Percentiles rank a stretch among this genome's conserved stretches.
Conservation (phyloP, 2,113 vertebrate genomes). For the Rutilus rutilus region DNA sequence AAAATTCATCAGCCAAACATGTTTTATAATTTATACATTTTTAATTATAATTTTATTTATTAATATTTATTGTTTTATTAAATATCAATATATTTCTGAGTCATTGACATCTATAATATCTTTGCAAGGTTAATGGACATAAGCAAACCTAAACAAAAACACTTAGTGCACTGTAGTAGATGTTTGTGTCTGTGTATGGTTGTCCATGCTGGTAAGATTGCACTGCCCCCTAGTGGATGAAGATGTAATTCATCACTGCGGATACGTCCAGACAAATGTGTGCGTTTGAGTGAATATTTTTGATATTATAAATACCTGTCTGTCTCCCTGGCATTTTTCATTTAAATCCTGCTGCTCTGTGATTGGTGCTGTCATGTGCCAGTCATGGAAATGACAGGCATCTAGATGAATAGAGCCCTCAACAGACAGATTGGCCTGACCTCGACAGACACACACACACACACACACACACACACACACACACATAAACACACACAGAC, state of each 20-base stretch:
- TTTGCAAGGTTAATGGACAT: not conserved
- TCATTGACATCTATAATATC: not conserved
- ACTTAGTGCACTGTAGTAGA: no score
- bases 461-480: conserved; percentile 34
- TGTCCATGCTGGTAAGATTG: conserved; percentile 24
- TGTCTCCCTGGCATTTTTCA: conserved; percentile 21
- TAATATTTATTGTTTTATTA: not conserved
- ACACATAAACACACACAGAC: conserved; percentile 29
- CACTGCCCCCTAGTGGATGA: conserved; percentile 53
- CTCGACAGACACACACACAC: conserved; percentile 1
- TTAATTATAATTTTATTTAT: not conserved
- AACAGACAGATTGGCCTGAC: conserved; percentile 19
- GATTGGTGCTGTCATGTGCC: conserved; percentile 48
- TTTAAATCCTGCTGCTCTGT: conserved; percentile 24
- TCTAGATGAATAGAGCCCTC: conserved; percentile 28
- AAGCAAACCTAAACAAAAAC: not conserved
- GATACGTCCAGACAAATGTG: not conserved
- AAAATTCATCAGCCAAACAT: not conserved
- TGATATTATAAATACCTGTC: conserved; percentile 44
- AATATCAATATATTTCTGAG: not conserved
- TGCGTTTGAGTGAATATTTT: conserved; percentile 34
- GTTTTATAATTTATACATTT: not conserved
- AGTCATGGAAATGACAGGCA: conserved; percentile 43
- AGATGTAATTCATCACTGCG: not conserved
- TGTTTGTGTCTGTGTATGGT: not conserved